Percentiles rank a stretch among this genome's conserved stretches.
Evolutionary conservation across 2,888 invertebrate genomes (phyloP).

Genomic region (Amaurobius ferox): DNA sequence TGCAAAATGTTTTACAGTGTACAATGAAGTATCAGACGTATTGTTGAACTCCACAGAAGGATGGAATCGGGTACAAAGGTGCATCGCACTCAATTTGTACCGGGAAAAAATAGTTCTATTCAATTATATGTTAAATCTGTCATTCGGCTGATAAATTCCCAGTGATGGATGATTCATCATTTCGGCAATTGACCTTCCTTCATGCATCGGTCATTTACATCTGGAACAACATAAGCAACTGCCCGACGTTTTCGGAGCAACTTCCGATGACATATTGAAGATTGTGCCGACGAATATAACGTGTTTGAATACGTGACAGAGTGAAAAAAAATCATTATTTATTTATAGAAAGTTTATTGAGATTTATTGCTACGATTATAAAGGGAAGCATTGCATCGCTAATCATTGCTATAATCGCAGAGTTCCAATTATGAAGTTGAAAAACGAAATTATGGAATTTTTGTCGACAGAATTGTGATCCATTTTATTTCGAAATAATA

Average conservation of each 20-base stretch:
- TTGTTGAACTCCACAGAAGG: neutral
- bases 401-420: no score
- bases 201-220: neutral
- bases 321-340: no score
- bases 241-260: neutral
- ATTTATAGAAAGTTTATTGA: no score
- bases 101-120: neutral
- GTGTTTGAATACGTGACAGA: no score
- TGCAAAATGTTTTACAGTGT: no score
- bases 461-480: no score
- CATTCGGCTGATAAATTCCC: neutral
- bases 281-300: neutral
- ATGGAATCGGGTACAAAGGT: neutral
- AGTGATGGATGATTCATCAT: neutral
- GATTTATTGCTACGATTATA: no score
- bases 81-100: neutral
- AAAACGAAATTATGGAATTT: no score
- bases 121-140: constrained; percentile 1
- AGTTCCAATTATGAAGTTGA: no score
- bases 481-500: no score
- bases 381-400: no score
- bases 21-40: no score
- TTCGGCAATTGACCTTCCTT: neutral
- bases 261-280: neutral
- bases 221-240: neutral